Base-by-base conservation (phyloP, 1,140 invertebrate species). In the Caerostris extrusa region DNA sequence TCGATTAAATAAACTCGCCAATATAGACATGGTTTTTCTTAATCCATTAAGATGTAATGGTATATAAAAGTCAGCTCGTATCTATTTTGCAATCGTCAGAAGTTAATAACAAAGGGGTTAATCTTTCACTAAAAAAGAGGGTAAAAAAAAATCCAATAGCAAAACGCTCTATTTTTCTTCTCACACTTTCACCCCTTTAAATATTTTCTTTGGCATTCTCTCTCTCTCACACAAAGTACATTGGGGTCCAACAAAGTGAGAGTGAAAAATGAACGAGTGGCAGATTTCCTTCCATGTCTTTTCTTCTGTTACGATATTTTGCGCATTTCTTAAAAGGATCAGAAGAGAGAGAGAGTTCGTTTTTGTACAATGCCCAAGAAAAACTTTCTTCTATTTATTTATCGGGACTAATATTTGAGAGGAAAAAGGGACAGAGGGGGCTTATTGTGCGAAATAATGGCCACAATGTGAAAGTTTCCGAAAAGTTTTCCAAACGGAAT, bases 371-470 rank as follows among this genome's bases (percentile, higher is more conserved):
- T 10, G 53, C 82, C 14, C 53, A 83, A 56, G 82, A 83, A 83
- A 77, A 77, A 77, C 71, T 77, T 77, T 53, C 53, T 34, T 83
- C 82, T 83, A 83, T 83, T 83, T 83, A 83, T 83, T 83, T 83
- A 83, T 83, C 55, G 82, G 55, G 82, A 83, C 82, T 57, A 77
- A 83, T 83, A 83, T 83, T 83, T 58, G 82, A 56, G 82, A 83
- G 56, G 82, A 58, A 83, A 83, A 81, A 83, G 57, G 82, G 56
- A 83, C 82, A 83, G 55, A 83, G 56, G n/a, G n/a, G 34, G 82
- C 82, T 83, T 83, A 83, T 83, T 83, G 82, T 83, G 82, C 55
- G 56, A 83, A 83, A 83, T 83, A 83, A 83, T 83, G 82, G 82
- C 82, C 82, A n/a, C 82, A 77, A 77, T 77, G 82, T 58, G 55